These are phyloP conservation scores for Sebastes cheni DNA, from an alignment of 2,797 vertebrate genomes.

Conservation along the genomic window DNA sequence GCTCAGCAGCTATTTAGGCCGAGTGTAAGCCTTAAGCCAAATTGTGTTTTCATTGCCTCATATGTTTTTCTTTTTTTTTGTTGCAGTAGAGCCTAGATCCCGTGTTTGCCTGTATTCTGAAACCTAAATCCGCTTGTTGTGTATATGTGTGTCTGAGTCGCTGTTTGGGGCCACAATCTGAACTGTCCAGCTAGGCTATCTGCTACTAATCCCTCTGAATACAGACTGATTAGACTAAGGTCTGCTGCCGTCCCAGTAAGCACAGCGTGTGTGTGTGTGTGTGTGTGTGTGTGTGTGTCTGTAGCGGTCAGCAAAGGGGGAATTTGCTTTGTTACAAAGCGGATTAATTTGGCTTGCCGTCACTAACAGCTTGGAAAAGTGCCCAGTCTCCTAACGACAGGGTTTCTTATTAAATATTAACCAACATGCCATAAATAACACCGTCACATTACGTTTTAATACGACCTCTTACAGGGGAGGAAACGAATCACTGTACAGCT, in stretches of 20 bases:
- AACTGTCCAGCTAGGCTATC: constrained; percentile 70
- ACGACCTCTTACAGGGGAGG: constrained; percentile 16
- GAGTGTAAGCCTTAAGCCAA: constrained; percentile 45
- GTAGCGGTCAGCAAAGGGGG: constrained; percentile 77
- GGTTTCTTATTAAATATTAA: constrained; percentile 77
- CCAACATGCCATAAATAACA: constrained; percentile 68
- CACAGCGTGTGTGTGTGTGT: constrained; percentile 12
- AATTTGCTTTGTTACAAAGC: constrained; percentile 84
- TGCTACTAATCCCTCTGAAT: constrained; percentile 71
- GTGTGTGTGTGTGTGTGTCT: constrained; percentile 44
- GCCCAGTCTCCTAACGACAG: constrained; percentile 65
- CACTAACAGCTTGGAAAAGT: constrained; percentile 75
- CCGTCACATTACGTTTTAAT: constrained; percentile 58
- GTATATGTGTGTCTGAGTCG: constrained; percentile 48
- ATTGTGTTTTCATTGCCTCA: constrained; percentile 45
- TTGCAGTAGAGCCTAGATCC: not conserved
- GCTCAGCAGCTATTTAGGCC: constrained; percentile 33
- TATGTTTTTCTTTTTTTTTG: constrained; percentile 52
- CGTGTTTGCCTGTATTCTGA: constrained; percentile 45
- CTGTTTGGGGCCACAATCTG: constrained; percentile 61
- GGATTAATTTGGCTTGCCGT: constrained; percentile 80
- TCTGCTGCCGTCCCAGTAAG: constrained; percentile 50
- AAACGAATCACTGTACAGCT: constrained; percentile 19
- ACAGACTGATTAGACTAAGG: constrained; percentile 72
- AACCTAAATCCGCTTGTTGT: constrained; percentile 58